These are phyloP conservation scores for Adelphocoris suturalis DNA, from an alignment of 2,888 invertebrate species.

Conservation along the genomic window DNA sequence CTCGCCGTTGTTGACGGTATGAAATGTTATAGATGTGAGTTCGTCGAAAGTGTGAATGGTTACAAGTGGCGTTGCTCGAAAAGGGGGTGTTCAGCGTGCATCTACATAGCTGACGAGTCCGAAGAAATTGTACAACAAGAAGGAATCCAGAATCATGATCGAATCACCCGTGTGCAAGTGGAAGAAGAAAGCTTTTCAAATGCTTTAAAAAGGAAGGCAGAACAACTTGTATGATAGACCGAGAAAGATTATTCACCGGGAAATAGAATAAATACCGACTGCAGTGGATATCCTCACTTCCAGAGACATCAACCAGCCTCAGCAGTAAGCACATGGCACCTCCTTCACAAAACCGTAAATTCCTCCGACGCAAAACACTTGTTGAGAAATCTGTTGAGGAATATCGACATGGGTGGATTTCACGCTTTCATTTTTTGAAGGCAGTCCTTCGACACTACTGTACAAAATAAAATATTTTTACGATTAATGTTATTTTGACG, in stretches of 20 bases:
- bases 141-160: slow-evolving; percentile 47
- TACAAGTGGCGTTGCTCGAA: slow-evolving; percentile 60
- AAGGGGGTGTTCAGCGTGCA: slow-evolving; percentile 43
- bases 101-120: slow-evolving; percentile 27
- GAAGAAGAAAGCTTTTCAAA: slow-evolving; percentile 35
- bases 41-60: slow-evolving; percentile 49
- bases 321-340: too few species aligned
- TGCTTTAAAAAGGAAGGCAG: not conserved
- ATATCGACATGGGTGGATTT: slow-evolving; percentile 22
- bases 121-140: slow-evolving; percentile 51
- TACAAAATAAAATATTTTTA: not conserved
- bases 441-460: slow-evolving; percentile 10
- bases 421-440: slow-evolving; percentile 24
- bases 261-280: slow-evolving; percentile 15
- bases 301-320: slow-evolving; percentile 15
- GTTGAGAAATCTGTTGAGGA: slow-evolving; percentile 8
- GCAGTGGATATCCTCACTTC: slow-evolving; percentile 46
- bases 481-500: slow-evolving; percentile 9
- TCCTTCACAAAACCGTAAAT: slow-evolving; percentile 20
- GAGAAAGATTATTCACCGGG: slow-evolving; percentile 1
- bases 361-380: slow-evolving; percentile 1
- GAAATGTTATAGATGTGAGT: slow-evolving; percentile 36
- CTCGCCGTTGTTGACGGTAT: slow-evolving; percentile 36
- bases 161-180: not conserved
- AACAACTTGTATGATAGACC: slow-evolving; percentile 26